A percentile compares a stretch with the other conserved stretches of the same genome.
Evolutionary conservation across 1,140 invertebrate species (phyloP).

Genomic region (Platyscapa corneri): DNA sequence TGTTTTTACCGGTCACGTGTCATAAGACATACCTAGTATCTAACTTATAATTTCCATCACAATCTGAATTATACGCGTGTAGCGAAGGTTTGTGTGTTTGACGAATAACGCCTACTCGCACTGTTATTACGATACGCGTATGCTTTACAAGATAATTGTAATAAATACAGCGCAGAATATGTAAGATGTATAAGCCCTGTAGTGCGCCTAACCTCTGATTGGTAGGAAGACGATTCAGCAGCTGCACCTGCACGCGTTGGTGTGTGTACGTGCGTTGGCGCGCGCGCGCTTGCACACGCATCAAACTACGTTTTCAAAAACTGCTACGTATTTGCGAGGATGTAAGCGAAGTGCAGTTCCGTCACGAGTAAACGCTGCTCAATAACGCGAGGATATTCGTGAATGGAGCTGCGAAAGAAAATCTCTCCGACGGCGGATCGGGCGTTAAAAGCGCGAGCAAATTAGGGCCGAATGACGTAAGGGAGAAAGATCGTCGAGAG

Average conservation of each 20-base stretch:
- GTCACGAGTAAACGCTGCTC: background rate
- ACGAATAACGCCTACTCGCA: slow-evolving; percentile 8
- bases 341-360: background rate
- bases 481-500: background rate
- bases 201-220: slow-evolving; percentile 12
- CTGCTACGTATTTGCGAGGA: background rate
- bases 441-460: too few species aligned
- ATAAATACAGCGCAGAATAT: slow-evolving; percentile 26
- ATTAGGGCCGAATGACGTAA: too few species aligned
- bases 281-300: background rate
- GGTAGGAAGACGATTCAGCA: slow-evolving; percentile 27
- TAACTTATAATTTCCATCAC: slow-evolving; percentile 13
- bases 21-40: background rate
- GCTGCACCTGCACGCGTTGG: background rate
- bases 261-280: too few species aligned
- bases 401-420: background rate
- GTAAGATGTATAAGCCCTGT: background rate
- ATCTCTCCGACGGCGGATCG: background rate
- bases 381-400: background rate
- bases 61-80: slow-evolving; percentile 1
- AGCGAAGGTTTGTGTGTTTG: background rate
- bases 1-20: background rate
- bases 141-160: slow-evolving; percentile 34
- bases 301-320: background rate
- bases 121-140: slow-evolving; percentile 28